A percentile compares a stretch with the other conserved stretches of the same genome.
These are phyloP conservation scores for Himalopsyche kuldschensis DNA, from an alignment of 2,888 invertebrate species.

Conservation along the genomic window DNA sequence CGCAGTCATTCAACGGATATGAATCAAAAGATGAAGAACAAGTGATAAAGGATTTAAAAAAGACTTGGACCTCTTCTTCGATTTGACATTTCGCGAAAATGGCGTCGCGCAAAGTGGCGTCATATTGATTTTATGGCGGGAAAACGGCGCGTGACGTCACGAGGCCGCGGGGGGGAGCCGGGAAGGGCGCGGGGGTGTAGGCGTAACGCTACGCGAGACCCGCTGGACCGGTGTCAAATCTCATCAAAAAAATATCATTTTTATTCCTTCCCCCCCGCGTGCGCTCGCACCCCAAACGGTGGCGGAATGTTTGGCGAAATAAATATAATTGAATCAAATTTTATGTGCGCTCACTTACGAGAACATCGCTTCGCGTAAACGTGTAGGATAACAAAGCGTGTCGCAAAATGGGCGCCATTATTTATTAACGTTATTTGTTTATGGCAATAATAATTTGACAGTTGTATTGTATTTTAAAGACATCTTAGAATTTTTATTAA, in stretches of 20 bases:
- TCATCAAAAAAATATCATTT: not conserved
- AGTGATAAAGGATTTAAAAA: not conserved
- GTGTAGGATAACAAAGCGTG: not conserved
- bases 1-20: too few relatives aligned
- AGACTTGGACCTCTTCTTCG: not conserved
- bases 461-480: too few relatives aligned
- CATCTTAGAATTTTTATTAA: too few relatives aligned
- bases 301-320: not conserved
- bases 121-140: not conserved
- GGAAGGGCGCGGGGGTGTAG: not conserved
- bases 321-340: not conserved
- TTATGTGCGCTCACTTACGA: not conserved
- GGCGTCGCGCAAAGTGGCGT: not conserved
- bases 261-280: not conserved
- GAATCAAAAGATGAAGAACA: too few relatives aligned
- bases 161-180: not conserved
- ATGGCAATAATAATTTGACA: too few relatives aligned
- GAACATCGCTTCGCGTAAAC: not conserved
- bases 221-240: not conserved
- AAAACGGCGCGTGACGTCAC: not conserved
- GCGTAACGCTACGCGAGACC: not conserved
- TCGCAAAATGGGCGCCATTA: not conserved
- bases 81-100: not conserved
- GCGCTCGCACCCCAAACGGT: not conserved
- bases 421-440: not conserved